phyloP scores from a whole-genome alignment of 1,140 invertebrate genomes.

The Listronotus bonariensis region DNA sequence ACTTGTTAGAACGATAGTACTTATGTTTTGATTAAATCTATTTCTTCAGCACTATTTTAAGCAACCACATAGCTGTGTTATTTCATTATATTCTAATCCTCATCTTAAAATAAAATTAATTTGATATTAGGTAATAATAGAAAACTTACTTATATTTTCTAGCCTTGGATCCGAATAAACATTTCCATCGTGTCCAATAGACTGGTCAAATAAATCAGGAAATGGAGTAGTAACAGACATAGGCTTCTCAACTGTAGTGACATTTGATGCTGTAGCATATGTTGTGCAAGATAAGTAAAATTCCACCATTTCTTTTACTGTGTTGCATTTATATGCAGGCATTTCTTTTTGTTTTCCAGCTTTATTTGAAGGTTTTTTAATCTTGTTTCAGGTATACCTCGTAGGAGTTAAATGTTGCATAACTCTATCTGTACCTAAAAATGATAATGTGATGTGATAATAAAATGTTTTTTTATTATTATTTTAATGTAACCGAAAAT shows the following conservation, averaged over 20 bases:
- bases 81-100: no score
- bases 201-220: constrained; percentile 69
- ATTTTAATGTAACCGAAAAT: no score
- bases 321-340: constrained; percentile 71
- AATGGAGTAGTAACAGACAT: constrained; percentile 68
- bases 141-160: constrained; percentile 49
- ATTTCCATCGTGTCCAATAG: constrained; percentile 58
- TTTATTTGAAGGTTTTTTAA: constrained; percentile 63
- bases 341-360: constrained; percentile 67
- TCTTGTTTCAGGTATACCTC: constrained; percentile 68
- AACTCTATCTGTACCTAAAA: constrained; percentile 60
- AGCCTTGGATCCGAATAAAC: constrained; percentile 48
- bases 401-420: constrained; percentile 70
- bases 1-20: no score
- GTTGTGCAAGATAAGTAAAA: constrained; percentile 72
- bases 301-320: constrained; percentile 74
- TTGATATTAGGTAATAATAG: no score
- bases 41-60: no score
- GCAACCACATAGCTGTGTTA: no score
- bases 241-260: constrained; percentile 62
- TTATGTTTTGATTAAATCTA: no score
- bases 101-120: no score
- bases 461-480: no score
- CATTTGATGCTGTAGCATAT: constrained; percentile 68
- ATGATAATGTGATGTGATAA: no score